Percentiles rank a stretch among this genome's conserved stretches.
Evolutionary conservation across 2,797 vertebrate genomes (phyloP).

Genomic region (Caiman crocodilus): DNA sequence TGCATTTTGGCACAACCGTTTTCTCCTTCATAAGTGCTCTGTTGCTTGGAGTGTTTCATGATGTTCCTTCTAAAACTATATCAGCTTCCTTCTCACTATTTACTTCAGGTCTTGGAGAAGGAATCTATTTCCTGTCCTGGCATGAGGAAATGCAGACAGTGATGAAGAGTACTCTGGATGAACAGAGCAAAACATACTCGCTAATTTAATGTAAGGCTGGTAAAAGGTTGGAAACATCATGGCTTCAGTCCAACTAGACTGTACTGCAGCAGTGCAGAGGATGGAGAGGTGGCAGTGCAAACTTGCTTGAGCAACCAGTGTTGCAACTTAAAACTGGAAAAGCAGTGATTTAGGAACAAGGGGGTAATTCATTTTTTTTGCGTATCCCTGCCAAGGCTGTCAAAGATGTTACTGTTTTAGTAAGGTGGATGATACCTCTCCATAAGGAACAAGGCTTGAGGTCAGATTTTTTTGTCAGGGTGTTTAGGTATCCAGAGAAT

Average conservation of each 20-base stretch:
- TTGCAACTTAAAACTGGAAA: fast-evolving
- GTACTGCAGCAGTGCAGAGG: fast-evolving
- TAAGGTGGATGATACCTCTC: too few species aligned
- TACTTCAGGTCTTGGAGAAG: background rate
- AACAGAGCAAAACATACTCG: background rate
- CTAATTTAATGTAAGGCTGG: fast-evolving
- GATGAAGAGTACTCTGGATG: too few species aligned
- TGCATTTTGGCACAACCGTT: background rate
- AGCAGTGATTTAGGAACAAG: background rate
- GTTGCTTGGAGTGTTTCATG: background rate
- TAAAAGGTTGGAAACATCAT: background rate
- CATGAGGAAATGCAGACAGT: background rate
- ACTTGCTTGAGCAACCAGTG: background rate
- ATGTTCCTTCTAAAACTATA: background rate
- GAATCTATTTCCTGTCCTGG: background rate
- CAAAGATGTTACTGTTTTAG: background rate
- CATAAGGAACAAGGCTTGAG: background rate
- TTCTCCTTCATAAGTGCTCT: background rate
- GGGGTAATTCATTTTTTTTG: background rate
- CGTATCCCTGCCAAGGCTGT: background rate
- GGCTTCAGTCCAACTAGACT: background rate
- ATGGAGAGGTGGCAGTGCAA: background rate
- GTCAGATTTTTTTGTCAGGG: background rate
- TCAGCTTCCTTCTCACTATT: background rate
- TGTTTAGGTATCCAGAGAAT: background rate